These are phyloP conservation scores for Campylorhamphus procurvoides DNA, from an alignment of 2,113 vertebrate species.

Conservation along the genomic window DNA sequence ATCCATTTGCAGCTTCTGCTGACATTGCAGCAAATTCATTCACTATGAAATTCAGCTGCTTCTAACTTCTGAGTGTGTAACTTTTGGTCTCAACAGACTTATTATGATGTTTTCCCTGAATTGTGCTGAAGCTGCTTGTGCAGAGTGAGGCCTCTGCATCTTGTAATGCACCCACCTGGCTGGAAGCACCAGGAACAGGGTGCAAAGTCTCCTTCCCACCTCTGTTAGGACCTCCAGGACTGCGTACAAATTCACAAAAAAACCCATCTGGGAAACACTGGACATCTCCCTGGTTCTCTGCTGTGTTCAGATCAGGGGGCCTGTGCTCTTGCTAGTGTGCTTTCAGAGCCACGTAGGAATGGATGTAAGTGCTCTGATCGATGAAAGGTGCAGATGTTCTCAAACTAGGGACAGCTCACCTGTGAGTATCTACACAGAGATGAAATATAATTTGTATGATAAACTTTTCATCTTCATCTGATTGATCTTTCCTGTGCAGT, in stretches of 20 bases:
- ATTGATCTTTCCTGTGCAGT: neutral
- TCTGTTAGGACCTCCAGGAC: neutral
- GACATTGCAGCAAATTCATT: neutral
- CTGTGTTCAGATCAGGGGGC: neutral
- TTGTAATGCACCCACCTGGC: too few species aligned
- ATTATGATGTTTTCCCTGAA: neutral
- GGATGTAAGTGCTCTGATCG: neutral
- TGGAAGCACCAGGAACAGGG: accelerated
- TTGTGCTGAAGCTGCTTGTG: neutral
- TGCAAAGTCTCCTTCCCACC: neutral
- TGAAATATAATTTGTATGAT: neutral
- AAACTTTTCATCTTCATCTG: neutral
- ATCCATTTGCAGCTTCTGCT: neutral
- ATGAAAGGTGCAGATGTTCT: accelerated
- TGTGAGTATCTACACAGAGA: neutral
- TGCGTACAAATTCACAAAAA: neutral
- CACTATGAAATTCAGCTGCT: neutral
- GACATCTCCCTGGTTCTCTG: neutral
- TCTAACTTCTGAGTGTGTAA: neutral
- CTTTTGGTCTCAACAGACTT: neutral
- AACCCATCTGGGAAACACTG: accelerated
- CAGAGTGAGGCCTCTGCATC: neutral
- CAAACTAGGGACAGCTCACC: neutral
- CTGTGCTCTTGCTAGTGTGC: neutral
- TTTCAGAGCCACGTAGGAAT: neutral